These are phyloP conservation scores for Coreius guichenoti DNA, from an alignment of 2,797 vertebrate genomes.

Conservation along the genomic window DNA sequence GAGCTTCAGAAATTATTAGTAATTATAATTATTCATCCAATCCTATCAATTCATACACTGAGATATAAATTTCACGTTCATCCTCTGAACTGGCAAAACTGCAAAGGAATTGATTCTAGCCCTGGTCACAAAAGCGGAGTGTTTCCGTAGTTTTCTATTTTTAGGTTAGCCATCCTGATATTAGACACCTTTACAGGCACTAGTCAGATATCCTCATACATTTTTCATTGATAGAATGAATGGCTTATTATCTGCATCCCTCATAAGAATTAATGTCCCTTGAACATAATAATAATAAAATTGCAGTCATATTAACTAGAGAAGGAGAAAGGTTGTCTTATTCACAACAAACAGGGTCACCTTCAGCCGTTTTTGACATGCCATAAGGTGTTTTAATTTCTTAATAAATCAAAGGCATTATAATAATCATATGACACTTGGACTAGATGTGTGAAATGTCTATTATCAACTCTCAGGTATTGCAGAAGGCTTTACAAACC, in stretches of 20 bases:
- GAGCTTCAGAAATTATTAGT: background rate
- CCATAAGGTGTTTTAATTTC: background rate
- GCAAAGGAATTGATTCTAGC: conserved; percentile 17
- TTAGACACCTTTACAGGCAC: conserved; percentile 35
- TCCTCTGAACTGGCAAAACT: background rate
- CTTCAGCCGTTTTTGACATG: background rate
- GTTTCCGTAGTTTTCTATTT: conserved; percentile 26
- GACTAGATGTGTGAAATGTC: background rate
- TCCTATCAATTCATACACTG: background rate
- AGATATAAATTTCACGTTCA: background rate
- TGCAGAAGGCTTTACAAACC: conserved; percentile 1
- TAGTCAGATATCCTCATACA: conserved; percentile 43
- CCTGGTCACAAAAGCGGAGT: background rate
- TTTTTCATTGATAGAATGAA: conserved; percentile 32
- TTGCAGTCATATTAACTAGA: background rate
- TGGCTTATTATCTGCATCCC: conserved; percentile 24
- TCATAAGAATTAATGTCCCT: conserved; percentile 7
- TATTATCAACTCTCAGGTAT: background rate
- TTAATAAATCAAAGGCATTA: background rate
- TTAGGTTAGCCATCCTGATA: conserved; percentile 36
- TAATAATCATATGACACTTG: background rate
- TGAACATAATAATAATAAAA: conserved; percentile 21
- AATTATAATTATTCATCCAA: background rate
- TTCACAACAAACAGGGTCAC: conserved; percentile 13
- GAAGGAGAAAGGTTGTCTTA: background rate